A percentile compares a stretch with the other conserved stretches of the same genome.
phyloP scores from a whole-genome alignment of 2,888 invertebrate genomes.

The Calameuta filiformis region DNA sequence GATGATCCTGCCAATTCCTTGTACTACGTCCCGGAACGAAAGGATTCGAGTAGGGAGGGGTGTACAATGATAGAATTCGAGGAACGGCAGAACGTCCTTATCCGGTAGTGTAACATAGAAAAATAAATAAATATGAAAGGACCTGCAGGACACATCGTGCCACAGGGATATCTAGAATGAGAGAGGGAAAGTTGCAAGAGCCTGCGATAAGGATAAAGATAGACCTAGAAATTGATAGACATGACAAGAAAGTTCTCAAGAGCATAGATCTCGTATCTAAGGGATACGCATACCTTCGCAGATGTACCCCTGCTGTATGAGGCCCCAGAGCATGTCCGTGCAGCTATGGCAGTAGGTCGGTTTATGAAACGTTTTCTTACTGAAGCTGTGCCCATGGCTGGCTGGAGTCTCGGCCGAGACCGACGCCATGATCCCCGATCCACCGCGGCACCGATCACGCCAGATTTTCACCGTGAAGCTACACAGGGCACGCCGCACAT shows the following conservation, averaged over 20 bases:
- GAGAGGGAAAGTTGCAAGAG: neutral
- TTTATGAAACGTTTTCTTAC: slow-evolving; percentile 99
- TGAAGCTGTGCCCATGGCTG: slow-evolving; percentile 94
- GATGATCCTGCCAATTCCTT: neutral
- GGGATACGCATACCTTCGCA: slow-evolving; percentile 88
- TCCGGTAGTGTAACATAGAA: neutral
- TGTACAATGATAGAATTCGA: neutral
- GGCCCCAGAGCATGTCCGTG: slow-evolving; percentile 99
- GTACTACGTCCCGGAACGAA: neutral
- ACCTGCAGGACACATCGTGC: neutral
- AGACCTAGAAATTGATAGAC: neutral
- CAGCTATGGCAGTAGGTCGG: slow-evolving; percentile 99
- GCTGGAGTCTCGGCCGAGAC: slow-evolving; percentile 70
- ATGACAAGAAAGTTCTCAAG: neutral
- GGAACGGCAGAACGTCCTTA: neutral
- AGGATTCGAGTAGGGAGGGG: neutral
- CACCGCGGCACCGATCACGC: slow-evolving; percentile 71
- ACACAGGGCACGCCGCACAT: slow-evolving; percentile 63
- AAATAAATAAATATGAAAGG: neutral
- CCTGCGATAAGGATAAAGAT: neutral
- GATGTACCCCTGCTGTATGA: slow-evolving; percentile 99
- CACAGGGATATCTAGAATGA: neutral
- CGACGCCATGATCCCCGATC: slow-evolving; percentile 72
- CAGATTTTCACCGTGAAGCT: slow-evolving; percentile 73
- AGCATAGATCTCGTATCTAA: neutral